Evolutionary conservation across 2,113 vertebrate species (phyloP).

Genomic region (Takifugu bimaculatus): DNA sequence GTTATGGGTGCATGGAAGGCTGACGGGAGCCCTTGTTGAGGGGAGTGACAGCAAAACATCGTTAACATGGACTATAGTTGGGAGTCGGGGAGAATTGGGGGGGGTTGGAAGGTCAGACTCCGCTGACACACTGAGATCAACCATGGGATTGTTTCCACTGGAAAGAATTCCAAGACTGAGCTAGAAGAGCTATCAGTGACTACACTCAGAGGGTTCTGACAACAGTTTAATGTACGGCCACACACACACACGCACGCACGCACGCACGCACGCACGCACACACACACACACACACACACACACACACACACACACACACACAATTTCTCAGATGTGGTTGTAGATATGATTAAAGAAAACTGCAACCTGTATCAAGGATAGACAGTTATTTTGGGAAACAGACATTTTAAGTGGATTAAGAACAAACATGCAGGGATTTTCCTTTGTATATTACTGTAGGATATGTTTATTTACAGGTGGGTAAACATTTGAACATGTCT

Average conservation of each 20-base stretch:
- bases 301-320: constrained; percentile 33
- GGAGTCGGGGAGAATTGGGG: constrained; percentile 49
- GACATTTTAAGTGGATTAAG: not conserved
- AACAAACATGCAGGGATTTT: not conserved
- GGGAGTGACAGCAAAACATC: constrained; percentile 46
- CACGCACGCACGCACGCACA: constrained; percentile 28
- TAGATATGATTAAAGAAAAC: not conserved
- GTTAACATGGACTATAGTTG: constrained; percentile 58
- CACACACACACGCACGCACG: constrained; percentile 2
- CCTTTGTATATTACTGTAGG: not conserved
- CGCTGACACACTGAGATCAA: constrained; percentile 75
- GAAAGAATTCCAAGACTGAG: constrained; percentile 81
- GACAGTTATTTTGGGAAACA: not conserved
- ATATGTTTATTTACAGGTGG: not conserved
- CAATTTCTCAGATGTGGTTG: not conserved
- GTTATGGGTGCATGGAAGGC: constrained; percentile 29
- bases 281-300: constrained; percentile 36
- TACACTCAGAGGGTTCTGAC: constrained; percentile 63
- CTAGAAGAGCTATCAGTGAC: constrained; percentile 78
- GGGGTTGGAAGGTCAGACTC: constrained; percentile 63
- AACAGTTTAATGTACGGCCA: constrained; percentile 60
- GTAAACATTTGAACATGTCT: not conserved
- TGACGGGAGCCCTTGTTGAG: constrained; percentile 38
- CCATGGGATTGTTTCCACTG: constrained; percentile 77
- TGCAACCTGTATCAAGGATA: not conserved